phyloP scores from a whole-genome alignment of 2,797 vertebrate genomes.

The Lutjanus campechanus region DNA sequence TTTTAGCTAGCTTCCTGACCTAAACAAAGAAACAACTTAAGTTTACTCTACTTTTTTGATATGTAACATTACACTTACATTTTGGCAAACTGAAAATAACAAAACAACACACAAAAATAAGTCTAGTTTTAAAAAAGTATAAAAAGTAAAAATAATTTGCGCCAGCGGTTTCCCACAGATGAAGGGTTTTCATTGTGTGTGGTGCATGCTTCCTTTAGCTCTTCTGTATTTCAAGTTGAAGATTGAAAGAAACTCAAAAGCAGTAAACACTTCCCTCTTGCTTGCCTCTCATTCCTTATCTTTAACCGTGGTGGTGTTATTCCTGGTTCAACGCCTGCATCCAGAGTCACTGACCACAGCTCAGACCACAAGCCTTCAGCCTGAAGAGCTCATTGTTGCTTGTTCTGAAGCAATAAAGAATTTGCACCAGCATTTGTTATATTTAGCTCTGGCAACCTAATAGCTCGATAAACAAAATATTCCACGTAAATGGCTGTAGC shows the following conservation, averaged over 20 bases:
- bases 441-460: too few relatives aligned
- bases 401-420: conserved; percentile 13
- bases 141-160: neutral
- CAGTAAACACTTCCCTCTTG: conserved; percentile 6
- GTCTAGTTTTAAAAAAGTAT: neutral
- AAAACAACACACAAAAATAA: neutral
- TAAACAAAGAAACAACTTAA: too few relatives aligned
- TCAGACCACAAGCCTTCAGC: neutral
- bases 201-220: neutral
- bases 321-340: conserved; percentile 4
- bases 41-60: too few relatives aligned
- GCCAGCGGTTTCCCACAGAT: too few relatives aligned
- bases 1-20: too few relatives aligned
- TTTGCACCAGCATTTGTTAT: too few relatives aligned
- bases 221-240: neutral
- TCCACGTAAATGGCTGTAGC: too few relatives aligned
- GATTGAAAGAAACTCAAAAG: conserved; percentile 14
- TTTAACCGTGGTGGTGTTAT: neutral
- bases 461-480: too few relatives aligned
- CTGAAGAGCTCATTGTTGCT: neutral
- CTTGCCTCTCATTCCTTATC: neutral
- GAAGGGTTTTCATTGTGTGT: conserved; percentile 2
- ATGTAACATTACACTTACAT: too few relatives aligned
- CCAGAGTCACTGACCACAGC: conserved; percentile 3
- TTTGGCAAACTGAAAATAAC: neutral